Percentiles rank a stretch among this genome's conserved stretches.
Conservation (phyloP, 2,113 vertebrate genomes). For the Percopsis transmontana region DNA sequence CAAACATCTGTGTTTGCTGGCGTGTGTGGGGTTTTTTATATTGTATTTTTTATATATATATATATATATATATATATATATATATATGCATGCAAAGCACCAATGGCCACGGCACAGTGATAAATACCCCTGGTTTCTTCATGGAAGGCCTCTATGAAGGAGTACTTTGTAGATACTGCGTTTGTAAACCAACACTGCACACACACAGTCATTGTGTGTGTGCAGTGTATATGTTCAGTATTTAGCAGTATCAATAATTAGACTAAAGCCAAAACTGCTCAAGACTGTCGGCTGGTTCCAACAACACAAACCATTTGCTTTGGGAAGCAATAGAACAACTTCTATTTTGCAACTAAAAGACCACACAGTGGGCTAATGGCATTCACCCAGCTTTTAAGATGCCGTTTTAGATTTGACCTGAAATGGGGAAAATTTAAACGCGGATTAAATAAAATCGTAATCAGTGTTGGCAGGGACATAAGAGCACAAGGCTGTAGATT, state of each 20-base stretch:
- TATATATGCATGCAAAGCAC: constrained; percentile 35
- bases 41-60: too few species aligned
- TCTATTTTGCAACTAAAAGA: background rate
- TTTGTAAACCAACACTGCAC: constrained; percentile 4
- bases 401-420: constrained; percentile 16
- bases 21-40: too few species aligned
- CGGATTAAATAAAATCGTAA: too few species aligned
- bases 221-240: background rate
- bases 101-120: constrained; percentile 35
- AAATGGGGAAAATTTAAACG: constrained; percentile 1
- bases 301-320: background rate
- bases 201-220: too few species aligned
- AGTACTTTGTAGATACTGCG: constrained; percentile 37
- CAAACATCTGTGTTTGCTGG: too few species aligned
- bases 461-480: constrained; percentile 17
- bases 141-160: constrained; percentile 50
- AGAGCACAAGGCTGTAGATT: constrained; percentile 32
- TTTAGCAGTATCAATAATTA: too few species aligned
- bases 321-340: background rate
- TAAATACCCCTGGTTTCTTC: constrained; percentile 49
- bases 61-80: too few species aligned
- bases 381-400: background rate
- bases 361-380: background rate
- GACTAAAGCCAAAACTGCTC: too few species aligned
- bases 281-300: too few species aligned